Evolutionary conservation across 2,113 vertebrate genomes (phyloP).

Genomic region (Cyprinodon brontotheroides): DNA sequence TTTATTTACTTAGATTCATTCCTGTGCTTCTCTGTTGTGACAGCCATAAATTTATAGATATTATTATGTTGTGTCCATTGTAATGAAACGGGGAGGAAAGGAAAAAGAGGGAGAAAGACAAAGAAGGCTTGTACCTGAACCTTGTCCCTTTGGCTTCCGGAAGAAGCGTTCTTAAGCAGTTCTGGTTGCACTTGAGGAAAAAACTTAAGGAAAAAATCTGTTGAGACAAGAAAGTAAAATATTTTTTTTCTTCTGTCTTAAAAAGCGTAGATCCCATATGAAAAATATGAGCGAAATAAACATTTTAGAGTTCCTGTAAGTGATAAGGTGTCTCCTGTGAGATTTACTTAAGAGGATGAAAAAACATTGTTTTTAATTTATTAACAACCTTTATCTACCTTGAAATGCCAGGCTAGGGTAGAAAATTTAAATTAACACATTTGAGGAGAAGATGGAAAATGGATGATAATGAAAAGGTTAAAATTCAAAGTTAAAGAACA

Average conservation of each 20-base stretch:
- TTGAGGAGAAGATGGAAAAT: slow-evolving; percentile 5
- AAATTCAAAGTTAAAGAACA: slow-evolving; percentile 18
- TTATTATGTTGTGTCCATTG: slow-evolving; percentile 2
- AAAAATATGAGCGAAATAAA: slow-evolving; percentile 33
- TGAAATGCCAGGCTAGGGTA: slow-evolving; percentile 40
- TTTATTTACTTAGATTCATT: slow-evolving; percentile 51
- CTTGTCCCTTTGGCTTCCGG: slow-evolving; percentile 97
- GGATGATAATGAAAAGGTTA: slow-evolving; percentile 14
- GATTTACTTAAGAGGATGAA: slow-evolving; percentile 29
- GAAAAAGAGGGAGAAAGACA: neutral
- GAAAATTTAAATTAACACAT: slow-evolving; percentile 6
- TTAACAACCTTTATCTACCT: slow-evolving; percentile 38
- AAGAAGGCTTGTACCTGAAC: slow-evolving; percentile 86
- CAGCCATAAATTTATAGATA: slow-evolving; percentile 4
- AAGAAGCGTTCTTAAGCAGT: slow-evolving; percentile 99
- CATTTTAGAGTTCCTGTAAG: slow-evolving; percentile 41
- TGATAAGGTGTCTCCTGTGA: slow-evolving; percentile 39
- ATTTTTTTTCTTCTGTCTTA: neutral
- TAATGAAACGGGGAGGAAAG: neutral
- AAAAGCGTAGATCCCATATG: slow-evolving; percentile 10
- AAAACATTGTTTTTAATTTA: slow-evolving; percentile 14
- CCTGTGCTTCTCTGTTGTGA: slow-evolving; percentile 15
- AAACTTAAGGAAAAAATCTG: slow-evolving; percentile 99
- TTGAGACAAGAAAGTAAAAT: slow-evolving; percentile 39
- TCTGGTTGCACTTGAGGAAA: slow-evolving; percentile 99